Percentiles rank a stretch among this genome's conserved stretches.
These are phyloP conservation scores for Holacanthus passer DNA, from an alignment of 2,113 vertebrate genomes.

Conservation along the genomic window DNA sequence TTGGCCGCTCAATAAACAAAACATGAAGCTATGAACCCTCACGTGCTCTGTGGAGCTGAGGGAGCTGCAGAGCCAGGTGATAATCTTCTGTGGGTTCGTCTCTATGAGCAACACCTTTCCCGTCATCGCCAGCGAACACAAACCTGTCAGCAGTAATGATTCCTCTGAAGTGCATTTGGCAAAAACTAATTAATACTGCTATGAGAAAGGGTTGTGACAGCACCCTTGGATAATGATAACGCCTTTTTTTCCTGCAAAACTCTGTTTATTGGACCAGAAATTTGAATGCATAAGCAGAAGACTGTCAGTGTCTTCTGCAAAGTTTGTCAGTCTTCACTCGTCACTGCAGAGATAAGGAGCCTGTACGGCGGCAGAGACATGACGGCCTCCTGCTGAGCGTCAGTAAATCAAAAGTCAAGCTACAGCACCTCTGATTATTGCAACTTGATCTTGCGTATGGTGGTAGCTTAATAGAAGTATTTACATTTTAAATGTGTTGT, in stretches of 20 bases:
- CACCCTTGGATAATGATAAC: neutral
- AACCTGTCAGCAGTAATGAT: neutral
- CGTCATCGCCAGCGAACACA: neutral
- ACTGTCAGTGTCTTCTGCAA: constrained; percentile 4
- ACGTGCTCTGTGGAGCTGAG: too few relatives aligned
- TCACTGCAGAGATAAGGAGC: constrained; percentile 24
- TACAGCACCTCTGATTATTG: constrained; percentile 35
- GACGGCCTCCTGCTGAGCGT: constrained; percentile 23
- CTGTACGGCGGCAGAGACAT: constrained; percentile 1
- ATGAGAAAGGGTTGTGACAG: neutral
- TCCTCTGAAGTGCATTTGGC: neutral
- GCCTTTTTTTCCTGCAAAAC: neutral
- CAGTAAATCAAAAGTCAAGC: constrained; percentile 53
- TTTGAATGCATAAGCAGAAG: constrained; percentile 8
- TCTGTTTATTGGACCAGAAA: constrained; percentile 4
- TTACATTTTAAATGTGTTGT: constrained; percentile 64
- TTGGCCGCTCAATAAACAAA: too few relatives aligned
- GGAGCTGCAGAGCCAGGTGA: too few relatives aligned
- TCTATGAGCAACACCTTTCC: too few relatives aligned
- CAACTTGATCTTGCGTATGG: constrained; percentile 22
- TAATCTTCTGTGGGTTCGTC: neutral
- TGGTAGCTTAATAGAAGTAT: constrained; percentile 50
- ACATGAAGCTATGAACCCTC: too few relatives aligned
- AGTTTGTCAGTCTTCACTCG: constrained; percentile 21
- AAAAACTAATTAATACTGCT: constrained; percentile 8